Percentiles rank a stretch among this genome's conserved stretches.
Evolutionary conservation across 2,113 vertebrate species (phyloP).

Genomic region (Crotalus helleri): DNA sequence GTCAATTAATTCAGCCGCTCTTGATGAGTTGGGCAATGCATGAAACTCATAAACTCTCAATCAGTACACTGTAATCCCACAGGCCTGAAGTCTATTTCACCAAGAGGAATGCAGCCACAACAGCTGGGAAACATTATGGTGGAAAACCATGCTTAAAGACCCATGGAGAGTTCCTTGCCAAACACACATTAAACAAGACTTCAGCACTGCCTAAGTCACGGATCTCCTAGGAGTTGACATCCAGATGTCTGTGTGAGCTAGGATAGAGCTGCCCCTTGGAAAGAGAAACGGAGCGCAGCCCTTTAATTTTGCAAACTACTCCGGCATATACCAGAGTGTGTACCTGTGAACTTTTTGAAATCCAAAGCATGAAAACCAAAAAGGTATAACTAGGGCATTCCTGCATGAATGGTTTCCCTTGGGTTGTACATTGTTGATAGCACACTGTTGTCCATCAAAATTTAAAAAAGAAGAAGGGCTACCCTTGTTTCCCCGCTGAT

Average conservation of each 20-base stretch:
- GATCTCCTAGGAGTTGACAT: not conserved
- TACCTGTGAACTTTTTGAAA: not conserved
- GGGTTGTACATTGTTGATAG: not conserved
- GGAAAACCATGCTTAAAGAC: slow-evolving; percentile 1
- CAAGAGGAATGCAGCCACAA: not conserved
- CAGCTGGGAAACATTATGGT: slow-evolving; percentile 15
- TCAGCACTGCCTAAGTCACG: not conserved
- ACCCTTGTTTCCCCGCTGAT: not conserved
- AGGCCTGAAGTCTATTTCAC: not conserved
- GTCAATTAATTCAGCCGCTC: not conserved
- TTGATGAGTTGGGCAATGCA: not conserved
- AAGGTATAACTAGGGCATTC: not conserved
- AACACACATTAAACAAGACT: not conserved
- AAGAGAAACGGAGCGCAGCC: not conserved
- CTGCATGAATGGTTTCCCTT: not conserved
- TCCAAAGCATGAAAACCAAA: not conserved
- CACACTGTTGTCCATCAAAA: not conserved
- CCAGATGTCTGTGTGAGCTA: not conserved
- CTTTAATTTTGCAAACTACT: not conserved
- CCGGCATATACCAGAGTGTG: not conserved
- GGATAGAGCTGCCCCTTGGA: not conserved
- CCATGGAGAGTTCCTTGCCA: not conserved
- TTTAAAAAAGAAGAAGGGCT: not conserved
- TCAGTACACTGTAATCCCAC: not conserved
- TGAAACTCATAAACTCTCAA: not conserved